Evolutionary conservation across 2,888 invertebrate species (phyloP).

Genomic region (Limnephilus marmoratus): DNA sequence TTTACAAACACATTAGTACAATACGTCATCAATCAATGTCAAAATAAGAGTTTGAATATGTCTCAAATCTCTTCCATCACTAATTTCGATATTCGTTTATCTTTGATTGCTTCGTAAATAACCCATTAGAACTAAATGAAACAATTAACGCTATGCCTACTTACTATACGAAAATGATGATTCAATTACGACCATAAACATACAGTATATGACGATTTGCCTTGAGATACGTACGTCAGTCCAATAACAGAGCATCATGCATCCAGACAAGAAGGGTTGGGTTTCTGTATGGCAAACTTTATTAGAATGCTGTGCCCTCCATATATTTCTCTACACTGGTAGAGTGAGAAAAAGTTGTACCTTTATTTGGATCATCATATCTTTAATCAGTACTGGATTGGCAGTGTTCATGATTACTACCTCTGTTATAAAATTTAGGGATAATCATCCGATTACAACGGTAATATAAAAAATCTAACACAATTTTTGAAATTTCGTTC

Average conservation of each 20-base stretch:
- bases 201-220: neutral
- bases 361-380: constrained; percentile 17
- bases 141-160: neutral
- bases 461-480: neutral
- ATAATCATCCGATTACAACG: constrained; percentile 44
- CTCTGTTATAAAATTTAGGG: neutral
- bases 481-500: no score
- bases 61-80: neutral
- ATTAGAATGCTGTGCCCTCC: neutral
- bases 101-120: neutral
- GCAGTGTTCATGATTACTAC: constrained; percentile 30
- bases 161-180: neutral
- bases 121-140: neutral
- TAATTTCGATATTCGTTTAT: neutral
- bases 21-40: neutral
- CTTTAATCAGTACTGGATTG: constrained; percentile 10
- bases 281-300: neutral
- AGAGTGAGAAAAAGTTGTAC: neutral
- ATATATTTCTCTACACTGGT: constrained; percentile 40
- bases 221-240: neutral
- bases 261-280: neutral
- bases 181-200: neutral
- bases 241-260: neutral
- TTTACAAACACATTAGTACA: neutral
- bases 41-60: neutral